Percentiles rank a stretch among this genome's conserved stretches.
Evolutionary conservation across 2,113 vertebrate species (phyloP).

Genomic region (Pelecanus crispus): DNA sequence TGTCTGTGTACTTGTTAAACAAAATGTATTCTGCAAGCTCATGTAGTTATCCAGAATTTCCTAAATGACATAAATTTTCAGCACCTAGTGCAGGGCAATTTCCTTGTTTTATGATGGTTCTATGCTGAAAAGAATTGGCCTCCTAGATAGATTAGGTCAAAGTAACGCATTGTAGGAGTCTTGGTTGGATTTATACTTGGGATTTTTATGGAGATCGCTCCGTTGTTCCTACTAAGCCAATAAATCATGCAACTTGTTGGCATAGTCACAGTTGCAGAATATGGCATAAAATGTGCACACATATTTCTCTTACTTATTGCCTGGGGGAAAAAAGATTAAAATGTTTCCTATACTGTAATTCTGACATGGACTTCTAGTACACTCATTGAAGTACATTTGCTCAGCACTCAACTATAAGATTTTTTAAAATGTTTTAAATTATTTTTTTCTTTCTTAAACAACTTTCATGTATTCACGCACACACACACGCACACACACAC

Average conservation of each 20-base stretch:
- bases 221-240: neutral
- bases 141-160: neutral
- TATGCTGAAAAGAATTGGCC: neutral
- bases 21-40: neutral
- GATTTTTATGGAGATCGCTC: neutral
- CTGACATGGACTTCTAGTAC: neutral
- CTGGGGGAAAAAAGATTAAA: neutral
- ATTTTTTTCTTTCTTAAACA: neutral
- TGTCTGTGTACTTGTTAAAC: neutral
- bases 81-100: neutral
- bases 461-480: neutral
- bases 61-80: neutral
- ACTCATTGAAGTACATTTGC: neutral
- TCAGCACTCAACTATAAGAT: neutral
- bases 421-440: neutral
- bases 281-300: neutral
- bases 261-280: neutral
- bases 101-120: neutral
- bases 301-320: rapidly evolving
- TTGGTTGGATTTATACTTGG: neutral
- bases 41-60: neutral
- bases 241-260: neutral
- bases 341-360: neutral
- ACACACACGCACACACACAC: neutral
- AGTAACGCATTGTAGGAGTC: neutral